These are phyloP conservation scores for Drosophila parvula DNA, from an alignment of 1,140 invertebrate genomes.

Conservation along the genomic window DNA sequence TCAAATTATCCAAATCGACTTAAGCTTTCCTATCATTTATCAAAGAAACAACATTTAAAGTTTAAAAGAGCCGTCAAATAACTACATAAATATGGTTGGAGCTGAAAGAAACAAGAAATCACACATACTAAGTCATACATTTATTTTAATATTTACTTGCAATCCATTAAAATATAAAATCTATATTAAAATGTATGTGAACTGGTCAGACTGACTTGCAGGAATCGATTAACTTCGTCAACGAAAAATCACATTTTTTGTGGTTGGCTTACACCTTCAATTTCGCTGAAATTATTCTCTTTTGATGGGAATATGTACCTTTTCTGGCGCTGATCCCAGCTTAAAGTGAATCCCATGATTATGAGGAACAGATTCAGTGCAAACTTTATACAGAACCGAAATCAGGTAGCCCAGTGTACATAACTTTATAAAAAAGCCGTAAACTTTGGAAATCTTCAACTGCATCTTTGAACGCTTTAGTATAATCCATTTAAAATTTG, in stretches of 20 bases:
- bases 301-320: conserved; percentile 11
- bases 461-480: too few relatives aligned
- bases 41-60: too few relatives aligned
- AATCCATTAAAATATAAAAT: neutral
- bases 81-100: neutral
- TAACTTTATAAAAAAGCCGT: neutral
- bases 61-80: neutral
- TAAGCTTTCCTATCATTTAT: neutral
- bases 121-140: neutral
- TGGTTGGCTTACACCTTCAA: conserved; percentile 26
- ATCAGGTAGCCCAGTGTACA: neutral
- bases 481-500: neutral
- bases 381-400: neutral
- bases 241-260: conserved; percentile 31
- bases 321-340: conserved; percentile 48
- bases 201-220: neutral
- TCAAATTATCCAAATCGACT: too few relatives aligned
- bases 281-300: conserved; percentile 57
- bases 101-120: neutral
- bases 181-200: neutral
- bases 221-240: conserved; percentile 45
- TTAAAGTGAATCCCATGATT: neutral
- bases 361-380: neutral
- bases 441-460: too few relatives aligned
- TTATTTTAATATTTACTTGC: neutral